Evolutionary conservation across 2,888 invertebrate species (phyloP).

Genomic region (Ophioninae sp.): DNA sequence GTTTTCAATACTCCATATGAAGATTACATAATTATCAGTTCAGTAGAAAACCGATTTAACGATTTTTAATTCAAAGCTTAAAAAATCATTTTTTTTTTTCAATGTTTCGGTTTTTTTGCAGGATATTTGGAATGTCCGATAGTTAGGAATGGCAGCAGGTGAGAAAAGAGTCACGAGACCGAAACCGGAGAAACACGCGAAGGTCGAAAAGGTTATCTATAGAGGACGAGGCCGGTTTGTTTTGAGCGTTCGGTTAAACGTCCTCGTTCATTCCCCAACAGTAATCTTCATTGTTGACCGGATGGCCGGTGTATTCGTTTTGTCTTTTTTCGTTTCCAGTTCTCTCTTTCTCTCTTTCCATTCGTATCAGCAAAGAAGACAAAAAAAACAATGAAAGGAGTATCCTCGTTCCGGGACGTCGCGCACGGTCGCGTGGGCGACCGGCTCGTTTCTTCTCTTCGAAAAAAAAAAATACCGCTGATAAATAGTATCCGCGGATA

Average conservation of each 20-base stretch:
- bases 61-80: too few species aligned
- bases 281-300: conserved; percentile 45
- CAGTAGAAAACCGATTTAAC: too few species aligned
- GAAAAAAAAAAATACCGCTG: conserved; percentile 22
- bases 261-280: conserved; percentile 46
- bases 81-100: too few species aligned
- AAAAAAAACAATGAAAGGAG: conserved; percentile 66
- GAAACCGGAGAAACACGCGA: not conserved
- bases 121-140: too few species aligned
- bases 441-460: conserved; percentile 25
- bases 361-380: conserved; percentile 60
- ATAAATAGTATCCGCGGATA: conserved; percentile 29
- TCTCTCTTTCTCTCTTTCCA: conserved; percentile 32
- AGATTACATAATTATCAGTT: too few species aligned
- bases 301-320: not conserved
- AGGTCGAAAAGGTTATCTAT: conserved; percentile 44
- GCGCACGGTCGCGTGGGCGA: conserved; percentile 58
- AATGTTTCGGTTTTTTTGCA: too few species aligned
- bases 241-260: conserved; percentile 21
- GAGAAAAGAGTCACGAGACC: not conserved
- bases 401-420: conserved; percentile 56
- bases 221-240: conserved; percentile 45
- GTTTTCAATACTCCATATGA: too few species aligned
- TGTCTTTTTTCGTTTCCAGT: conserved; percentile 8
- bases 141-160: not conserved